A percentile compares a stretch with the other conserved stretches of the same genome.
Evolutionary conservation across 1,140 invertebrate genomes (phyloP).

Genomic region (Phocides pigmalion): DNA sequence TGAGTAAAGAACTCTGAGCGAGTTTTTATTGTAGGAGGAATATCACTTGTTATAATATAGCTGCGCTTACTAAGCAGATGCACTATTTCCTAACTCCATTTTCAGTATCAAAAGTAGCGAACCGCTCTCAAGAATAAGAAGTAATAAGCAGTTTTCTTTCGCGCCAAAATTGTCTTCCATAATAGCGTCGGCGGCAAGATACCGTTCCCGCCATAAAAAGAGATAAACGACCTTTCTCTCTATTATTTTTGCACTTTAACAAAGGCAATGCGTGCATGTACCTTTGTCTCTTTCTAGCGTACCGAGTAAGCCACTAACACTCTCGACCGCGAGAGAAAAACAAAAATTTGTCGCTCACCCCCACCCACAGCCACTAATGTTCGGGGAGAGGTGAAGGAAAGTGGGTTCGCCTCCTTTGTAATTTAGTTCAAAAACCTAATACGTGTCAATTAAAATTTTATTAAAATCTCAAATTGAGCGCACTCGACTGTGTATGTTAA

Average conservation of each 20-base stretch:
- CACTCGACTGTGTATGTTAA: slow-evolving; percentile 61
- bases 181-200: slow-evolving; percentile 80
- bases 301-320: slow-evolving; percentile 36
- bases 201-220: slow-evolving; percentile 81
- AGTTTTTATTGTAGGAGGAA: too few relatives aligned
- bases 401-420: slow-evolving; percentile 71
- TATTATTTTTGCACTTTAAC: slow-evolving; percentile 83
- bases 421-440: slow-evolving; percentile 79
- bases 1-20: too few relatives aligned
- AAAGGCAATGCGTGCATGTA: slow-evolving; percentile 80
- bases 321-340: slow-evolving; percentile 71
- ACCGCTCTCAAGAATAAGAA: slow-evolving; percentile 76
- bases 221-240: slow-evolving; percentile 82
- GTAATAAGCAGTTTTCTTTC: slow-evolving; percentile 83
- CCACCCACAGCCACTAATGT: slow-evolving; percentile 70
- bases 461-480: slow-evolving; percentile 65
- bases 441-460: slow-evolving; percentile 82
- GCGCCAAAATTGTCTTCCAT: slow-evolving; percentile 83
- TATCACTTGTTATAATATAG: too few relatives aligned
- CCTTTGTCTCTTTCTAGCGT: slow-evolving; percentile 69
- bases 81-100: slow-evolving; percentile 48
- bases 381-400: slow-evolving; percentile 65
- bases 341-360: slow-evolving; percentile 75
- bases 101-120: slow-evolving; percentile 63
- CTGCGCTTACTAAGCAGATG: slow-evolving; percentile 13